These are phyloP conservation scores for Acrossocheilus fasciatus DNA, from an alignment of 2,797 vertebrate genomes.

Conservation along the genomic window DNA sequence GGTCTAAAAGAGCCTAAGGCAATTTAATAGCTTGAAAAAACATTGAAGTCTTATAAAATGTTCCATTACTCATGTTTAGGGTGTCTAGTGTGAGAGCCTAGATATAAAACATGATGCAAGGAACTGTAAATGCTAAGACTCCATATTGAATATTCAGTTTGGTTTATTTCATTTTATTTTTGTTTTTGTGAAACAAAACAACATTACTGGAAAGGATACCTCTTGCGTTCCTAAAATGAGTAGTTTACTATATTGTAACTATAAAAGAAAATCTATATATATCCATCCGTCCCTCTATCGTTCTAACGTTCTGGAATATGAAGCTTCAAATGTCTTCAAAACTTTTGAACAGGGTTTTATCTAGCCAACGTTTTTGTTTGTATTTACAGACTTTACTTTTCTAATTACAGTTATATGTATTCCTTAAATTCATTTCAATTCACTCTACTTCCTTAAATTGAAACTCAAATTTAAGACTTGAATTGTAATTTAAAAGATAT, in stretches of 20 bases:
- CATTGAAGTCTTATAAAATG: not conserved
- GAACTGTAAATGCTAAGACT: not conserved
- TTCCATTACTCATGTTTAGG: not conserved
- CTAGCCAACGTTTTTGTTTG: not conserved
- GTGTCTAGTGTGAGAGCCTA: not conserved
- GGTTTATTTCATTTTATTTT: not conserved
- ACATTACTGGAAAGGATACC: not conserved
- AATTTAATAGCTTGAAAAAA: constrained; percentile 13
- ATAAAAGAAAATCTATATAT: not conserved
- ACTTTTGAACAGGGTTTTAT: not conserved
- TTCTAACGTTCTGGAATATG: not conserved
- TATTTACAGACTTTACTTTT: not conserved
- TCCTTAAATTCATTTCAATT: not conserved
- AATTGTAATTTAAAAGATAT: not conserved
- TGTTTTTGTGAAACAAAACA: not conserved
- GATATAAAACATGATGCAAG: not conserved
- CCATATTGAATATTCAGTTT: not conserved
- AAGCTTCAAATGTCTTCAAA: not conserved
- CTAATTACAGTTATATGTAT: not conserved
- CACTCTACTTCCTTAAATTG: not conserved
- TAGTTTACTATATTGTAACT: not conserved
- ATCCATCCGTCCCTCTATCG: not conserved
- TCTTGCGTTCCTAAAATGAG: not conserved
- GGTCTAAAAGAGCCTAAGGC: not conserved
- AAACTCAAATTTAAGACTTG: not conserved